Conservation (phyloP, 1,140 invertebrate genomes). For the Anthonomus grandis region DNA sequence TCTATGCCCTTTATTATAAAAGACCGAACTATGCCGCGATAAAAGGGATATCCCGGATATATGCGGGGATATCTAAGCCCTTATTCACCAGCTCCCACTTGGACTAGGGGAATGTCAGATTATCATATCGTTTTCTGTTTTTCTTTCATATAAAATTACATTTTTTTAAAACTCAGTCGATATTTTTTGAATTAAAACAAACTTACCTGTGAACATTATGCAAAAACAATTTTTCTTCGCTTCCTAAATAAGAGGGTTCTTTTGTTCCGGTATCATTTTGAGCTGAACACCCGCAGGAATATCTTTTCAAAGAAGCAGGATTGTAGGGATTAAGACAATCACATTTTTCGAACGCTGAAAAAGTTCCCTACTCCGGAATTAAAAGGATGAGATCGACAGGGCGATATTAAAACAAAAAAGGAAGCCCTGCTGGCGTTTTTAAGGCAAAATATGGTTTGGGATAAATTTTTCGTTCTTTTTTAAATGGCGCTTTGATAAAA, state of each 20-base stretch:
- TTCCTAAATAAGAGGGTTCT: constrained; percentile 31
- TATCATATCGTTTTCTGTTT: constrained; percentile 10
- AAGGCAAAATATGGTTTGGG: neutral
- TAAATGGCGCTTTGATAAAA: constrained; percentile 2
- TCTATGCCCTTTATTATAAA: constrained; percentile 19
- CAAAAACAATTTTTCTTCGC: constrained; percentile 49
- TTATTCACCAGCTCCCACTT: constrained; percentile 18
- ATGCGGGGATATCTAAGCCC: constrained; percentile 13
- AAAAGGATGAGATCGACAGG: constrained; percentile 25
- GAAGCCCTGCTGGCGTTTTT: constrained; percentile 9
- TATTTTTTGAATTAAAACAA: too few species aligned
- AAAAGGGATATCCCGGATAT: constrained; percentile 23
- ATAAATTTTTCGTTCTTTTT: constrained; percentile 7
- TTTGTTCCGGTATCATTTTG: constrained; percentile 18
- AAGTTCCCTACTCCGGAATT: constrained; percentile 25
- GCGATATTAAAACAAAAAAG: constrained; percentile 25
- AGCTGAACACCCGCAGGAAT: constrained; percentile 27
- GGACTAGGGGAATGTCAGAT: constrained; percentile 12
- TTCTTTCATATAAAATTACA: neutral
- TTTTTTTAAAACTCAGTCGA: too few species aligned
- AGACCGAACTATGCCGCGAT: constrained; percentile 8
- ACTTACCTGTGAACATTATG: constrained; percentile 48
- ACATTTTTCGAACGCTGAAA: constrained; percentile 33
- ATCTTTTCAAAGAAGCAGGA: constrained; percentile 32
- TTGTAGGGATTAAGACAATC: constrained; percentile 45